These are phyloP conservation scores for Hymenochirus boettgeri DNA, from an alignment of 2,113 vertebrate genomes.

Conservation along the genomic window DNA sequence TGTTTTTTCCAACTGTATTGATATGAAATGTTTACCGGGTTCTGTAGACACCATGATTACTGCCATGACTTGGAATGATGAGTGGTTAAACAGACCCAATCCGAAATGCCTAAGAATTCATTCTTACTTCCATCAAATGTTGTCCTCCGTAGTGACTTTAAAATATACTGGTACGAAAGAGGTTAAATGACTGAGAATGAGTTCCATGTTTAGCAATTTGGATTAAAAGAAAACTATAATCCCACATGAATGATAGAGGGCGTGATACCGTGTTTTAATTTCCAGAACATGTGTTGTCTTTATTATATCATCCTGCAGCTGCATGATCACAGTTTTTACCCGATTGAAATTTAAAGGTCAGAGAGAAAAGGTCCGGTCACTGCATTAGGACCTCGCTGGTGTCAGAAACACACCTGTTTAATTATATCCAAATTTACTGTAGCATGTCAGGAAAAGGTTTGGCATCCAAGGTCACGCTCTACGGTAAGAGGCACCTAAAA, in stretches of 20 bases:
- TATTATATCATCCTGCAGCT: not conserved
- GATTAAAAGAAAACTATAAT: not conserved
- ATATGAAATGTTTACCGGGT: no score
- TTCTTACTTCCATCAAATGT: no score
- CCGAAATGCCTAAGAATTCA: no score
- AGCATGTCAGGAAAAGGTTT: slow-evolving; percentile 50
- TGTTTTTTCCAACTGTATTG: not conserved
- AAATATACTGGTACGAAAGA: not conserved
- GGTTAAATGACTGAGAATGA: not conserved
- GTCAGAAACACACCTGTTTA: slow-evolving; percentile 59
- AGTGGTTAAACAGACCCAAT: no score
- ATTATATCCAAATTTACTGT: slow-evolving; percentile 63
- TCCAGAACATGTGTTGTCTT: slow-evolving; percentile 23
- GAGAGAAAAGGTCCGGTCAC: slow-evolving; percentile 42
- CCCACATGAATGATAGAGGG: not conserved
- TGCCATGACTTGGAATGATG: no score
- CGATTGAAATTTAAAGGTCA: slow-evolving; percentile 56
- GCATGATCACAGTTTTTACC: slow-evolving; percentile 5
- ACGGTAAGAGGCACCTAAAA: slow-evolving; percentile 53
- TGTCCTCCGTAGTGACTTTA: no score
- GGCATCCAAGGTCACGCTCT: slow-evolving; percentile 55
- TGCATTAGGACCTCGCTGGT: slow-evolving; percentile 37
- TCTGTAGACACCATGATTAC: no score
- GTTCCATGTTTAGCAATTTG: not conserved
- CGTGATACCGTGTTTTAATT: slow-evolving; percentile 16